Conservation (phyloP, 2,888 invertebrate genomes). For the Ypsolopha sequella region DNA sequence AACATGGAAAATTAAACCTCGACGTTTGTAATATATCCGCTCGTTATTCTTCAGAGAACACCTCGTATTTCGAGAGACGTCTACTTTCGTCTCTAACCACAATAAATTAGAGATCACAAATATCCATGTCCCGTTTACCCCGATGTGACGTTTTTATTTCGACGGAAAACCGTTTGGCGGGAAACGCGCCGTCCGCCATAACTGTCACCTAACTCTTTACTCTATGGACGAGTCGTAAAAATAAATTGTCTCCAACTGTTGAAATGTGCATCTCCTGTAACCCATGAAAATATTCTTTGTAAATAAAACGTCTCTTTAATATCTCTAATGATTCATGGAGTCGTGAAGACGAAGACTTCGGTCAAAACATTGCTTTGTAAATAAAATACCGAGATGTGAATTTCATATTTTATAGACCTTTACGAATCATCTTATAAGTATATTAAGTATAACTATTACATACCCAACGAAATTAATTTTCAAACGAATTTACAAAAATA, state of each 20-base stretch:
- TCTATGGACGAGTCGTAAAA: conserved; percentile 60
- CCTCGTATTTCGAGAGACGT: neutral
- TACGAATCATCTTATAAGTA: neutral
- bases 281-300: conserved; percentile 28
- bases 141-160: conserved; percentile 25
- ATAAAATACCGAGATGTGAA: neutral
- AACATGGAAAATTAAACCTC: neutral
- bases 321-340: conserved; percentile 33
- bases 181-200: conserved; percentile 57
- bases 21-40: neutral
- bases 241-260: conserved; percentile 66
- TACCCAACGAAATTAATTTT: no score
- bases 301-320: conserved; percentile 33
- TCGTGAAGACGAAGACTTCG: conserved; percentile 7
- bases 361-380: conserved; percentile 7
- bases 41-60: neutral
- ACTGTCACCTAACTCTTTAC: conserved; percentile 68
- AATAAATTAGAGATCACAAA: neutral
- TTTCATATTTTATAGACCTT: neutral
- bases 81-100: neutral
- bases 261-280: conserved; percentile 32
- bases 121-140: neutral
- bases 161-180: conserved; percentile 31
- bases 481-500: no score
- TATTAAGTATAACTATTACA: no score